Evolutionary conservation across 2,113 vertebrate species (phyloP).

Genomic region (Marcusenius ussheri): DNA sequence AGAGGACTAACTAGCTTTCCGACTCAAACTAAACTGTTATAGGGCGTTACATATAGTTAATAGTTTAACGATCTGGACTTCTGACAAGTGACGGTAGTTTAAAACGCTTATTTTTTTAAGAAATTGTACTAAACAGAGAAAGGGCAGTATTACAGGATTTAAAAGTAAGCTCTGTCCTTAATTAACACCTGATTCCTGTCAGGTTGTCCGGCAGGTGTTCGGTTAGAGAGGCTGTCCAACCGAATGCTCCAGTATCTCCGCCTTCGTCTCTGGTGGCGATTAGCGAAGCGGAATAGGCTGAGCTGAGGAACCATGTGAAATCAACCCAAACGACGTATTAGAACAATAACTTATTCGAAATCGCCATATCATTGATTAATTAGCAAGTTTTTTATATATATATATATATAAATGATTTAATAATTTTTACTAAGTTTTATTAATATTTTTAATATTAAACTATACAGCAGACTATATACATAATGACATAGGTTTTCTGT

Average conservation of each 20-base stretch:
- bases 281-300: background rate
- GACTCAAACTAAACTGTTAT: background rate
- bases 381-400: background rate
- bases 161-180: background rate
- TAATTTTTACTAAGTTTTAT: too few species aligned
- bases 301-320: background rate
- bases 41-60: background rate
- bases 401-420: too few species aligned
- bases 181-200: background rate
- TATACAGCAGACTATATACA: background rate
- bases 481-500: background rate
- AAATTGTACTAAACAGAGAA: background rate
- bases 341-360: background rate
- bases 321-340: background rate
- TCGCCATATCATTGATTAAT: background rate
- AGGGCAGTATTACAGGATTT: background rate
- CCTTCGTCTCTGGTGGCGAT: background rate
- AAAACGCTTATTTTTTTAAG: background rate
- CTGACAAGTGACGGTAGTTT: background rate
- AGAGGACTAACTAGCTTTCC: background rate
- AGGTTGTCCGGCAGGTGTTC: background rate
- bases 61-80: background rate
- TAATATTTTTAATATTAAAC: background rate
- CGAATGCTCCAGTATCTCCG: background rate
- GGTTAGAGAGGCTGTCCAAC: background rate